Base-by-base conservation (phyloP, 2,797 vertebrate species). In the Novumbra hubbsi region DNA sequence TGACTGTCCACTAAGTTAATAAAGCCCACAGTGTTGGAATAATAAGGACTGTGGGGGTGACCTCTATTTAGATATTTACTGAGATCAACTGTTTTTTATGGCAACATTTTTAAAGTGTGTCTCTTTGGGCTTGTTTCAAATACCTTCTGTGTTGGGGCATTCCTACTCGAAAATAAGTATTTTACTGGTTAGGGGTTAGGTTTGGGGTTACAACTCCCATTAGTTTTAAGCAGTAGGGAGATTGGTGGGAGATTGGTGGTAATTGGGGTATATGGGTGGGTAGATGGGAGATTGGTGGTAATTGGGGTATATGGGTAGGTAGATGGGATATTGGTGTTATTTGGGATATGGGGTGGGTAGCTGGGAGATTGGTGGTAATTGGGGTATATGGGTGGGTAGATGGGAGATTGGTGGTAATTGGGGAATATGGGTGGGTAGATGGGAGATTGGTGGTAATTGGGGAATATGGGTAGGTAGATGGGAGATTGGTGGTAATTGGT, bases 1-100 rank as follows among this genome's bases (percentile, higher is more conserved):
- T 83, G 82, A 88, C 76, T 82, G 83, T 86, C 89, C 83, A 85
- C 82, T 72, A 79, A 78, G 70, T 83, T 79, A 85, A 80, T 82
- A 81, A 90, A 81, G 81, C 73, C 80, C 82, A 76, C 78, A 71
- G 70, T 82, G 82, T 81, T 79, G 87, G 79, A 85, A 83, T 79
- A 83, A 85, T 85, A 81, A 87, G 81, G 79, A 81, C 73, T 78
- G 77, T 82, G 79, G 78, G 85, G 82, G 76, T 86, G 84, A 78
- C 82, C 5, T 77, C 81, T 91, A 90, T 92, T 89, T 91, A 79
- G 90, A 88, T 89, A 85, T 66, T 72, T 81, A 80, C 82, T 83
- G 65, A 75, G 71, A 81, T 17, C 75, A 70, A 15, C 80, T 52
- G 63, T 76, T 34, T 34, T 34, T 5, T 34, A 5, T 34, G 2